Base-by-base conservation (phyloP, 2,113 vertebrate genomes). In the Gorsachius goisagi region DNA sequence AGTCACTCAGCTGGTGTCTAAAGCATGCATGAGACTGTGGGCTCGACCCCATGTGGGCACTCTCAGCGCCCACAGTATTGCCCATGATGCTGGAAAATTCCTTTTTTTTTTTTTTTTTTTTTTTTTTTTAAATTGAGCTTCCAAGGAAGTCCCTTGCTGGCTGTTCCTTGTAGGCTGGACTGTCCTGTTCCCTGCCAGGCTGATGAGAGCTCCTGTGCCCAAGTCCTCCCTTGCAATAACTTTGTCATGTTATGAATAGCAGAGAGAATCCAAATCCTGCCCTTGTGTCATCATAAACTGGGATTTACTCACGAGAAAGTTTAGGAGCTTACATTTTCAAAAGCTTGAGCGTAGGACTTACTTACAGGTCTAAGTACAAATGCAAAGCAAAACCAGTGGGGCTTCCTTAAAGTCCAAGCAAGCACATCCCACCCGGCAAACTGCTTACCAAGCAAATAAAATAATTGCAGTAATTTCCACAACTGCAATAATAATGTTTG, bases 21-120 rank as follows among this genome's bases (percentile, higher is more conserved):
- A 58, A 52, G 15, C 2, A 2, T 19, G 39, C 26, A 9, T 9
- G 9, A 10, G 39, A 22, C 15, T 18, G 18, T 24, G 35, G 13
- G 17, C 32, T 45, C 1, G 1, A 45, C 19, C 7, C 44, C 9
- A 5, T 9, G 12, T 6, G 2, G 24, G 12, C 50, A 23, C 13
- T 83, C 44, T 39, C 39, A 4, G n/a, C 16, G 14, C 26, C 52
- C 32, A 15, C 9, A 4, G 22, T 33, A 49, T 11, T 56, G 30
- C 12, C 44, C 2, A 0, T 10, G 16, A 45, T 23, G 37, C 28
- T 60, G 24, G 19, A 52, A 85, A 79, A n/a, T n/a, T n/a, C 6
- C 52, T 6, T 14, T 24, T 26, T 7, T 21, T 28, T 44, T 15
- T 15, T 37, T 28, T 44, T 44, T 39, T 47, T 9, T 21, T 28